Percentiles rank a stretch among this genome's conserved stretches.
These are phyloP conservation scores for Catocala nupta DNA, from an alignment of 2,888 invertebrate genomes.

Conservation along the genomic window DNA sequence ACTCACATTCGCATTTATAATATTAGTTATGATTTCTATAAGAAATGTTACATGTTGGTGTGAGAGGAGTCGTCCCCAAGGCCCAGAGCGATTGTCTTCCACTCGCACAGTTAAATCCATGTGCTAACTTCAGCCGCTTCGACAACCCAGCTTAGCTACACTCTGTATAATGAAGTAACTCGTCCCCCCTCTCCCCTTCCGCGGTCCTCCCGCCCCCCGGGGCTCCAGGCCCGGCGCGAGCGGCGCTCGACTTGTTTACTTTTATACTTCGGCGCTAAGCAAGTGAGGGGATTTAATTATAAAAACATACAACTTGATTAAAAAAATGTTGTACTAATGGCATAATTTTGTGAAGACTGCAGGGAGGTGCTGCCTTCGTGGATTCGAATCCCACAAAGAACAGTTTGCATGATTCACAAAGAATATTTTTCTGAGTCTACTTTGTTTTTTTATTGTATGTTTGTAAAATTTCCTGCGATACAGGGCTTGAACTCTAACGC, in stretches of 20 bases:
- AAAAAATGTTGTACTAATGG: background rate
- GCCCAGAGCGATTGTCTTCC: conserved; percentile 53
- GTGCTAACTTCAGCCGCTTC: conserved; percentile 52
- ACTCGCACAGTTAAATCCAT: conserved; percentile 53
- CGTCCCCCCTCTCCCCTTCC: background rate
- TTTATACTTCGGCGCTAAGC: conserved; percentile 25
- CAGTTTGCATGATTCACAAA: no score
- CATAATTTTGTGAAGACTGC: background rate
- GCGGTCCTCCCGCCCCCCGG: conserved; percentile 9
- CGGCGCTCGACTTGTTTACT: conserved; percentile 21
- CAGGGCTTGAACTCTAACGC: no score
- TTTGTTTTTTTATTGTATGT: no score
- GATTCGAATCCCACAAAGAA: no score
- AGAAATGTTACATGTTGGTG: conserved; percentile 39
- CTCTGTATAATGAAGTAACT: conserved; percentile 32
- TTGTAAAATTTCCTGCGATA: no score
- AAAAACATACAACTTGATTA: conserved; percentile 15
- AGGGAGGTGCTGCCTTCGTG: no score
- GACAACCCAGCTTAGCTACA: conserved; percentile 49
- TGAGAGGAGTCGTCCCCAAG: conserved; percentile 25
- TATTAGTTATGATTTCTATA: no score
- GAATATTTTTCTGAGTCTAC: no score
- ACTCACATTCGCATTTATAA: no score
- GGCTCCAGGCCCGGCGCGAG: no score
- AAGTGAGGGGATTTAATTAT: conserved; percentile 21